Evolutionary conservation across 2,797 vertebrate genomes (phyloP).

Genomic region (Remorina albescens): DNA sequence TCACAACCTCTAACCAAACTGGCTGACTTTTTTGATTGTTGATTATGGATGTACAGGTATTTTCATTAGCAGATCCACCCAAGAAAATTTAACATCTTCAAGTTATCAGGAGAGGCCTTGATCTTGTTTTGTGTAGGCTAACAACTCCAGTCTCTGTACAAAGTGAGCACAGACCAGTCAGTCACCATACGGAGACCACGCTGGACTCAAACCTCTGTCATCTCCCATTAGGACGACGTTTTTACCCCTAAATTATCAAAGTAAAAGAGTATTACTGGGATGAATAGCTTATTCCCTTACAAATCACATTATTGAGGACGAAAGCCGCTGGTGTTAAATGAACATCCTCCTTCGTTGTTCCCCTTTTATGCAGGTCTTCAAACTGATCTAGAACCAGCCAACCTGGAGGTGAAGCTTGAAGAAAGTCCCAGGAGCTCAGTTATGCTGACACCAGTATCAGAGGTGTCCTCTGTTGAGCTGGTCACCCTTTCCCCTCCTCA

Average conservation of each 20-base stretch:
- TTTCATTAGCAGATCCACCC: neutral
- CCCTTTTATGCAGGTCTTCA: conserved; percentile 65
- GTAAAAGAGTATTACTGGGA: neutral
- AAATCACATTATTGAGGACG: neutral
- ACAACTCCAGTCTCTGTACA: too few relatives aligned
- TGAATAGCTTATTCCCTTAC: neutral
- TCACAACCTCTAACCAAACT: neutral
- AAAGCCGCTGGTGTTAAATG: neutral
- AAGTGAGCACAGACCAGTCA: too few relatives aligned
- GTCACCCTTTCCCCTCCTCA: conserved; percentile 71
- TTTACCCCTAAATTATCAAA: neutral
- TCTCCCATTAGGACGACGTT: neutral
- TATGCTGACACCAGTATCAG: conserved; percentile 70
- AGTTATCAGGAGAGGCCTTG: too few relatives aligned
- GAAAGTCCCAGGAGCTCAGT: conserved; percentile 78
- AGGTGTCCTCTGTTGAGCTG: conserved; percentile 80
- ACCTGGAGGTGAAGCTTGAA: conserved; percentile 65
- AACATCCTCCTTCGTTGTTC: neutral
- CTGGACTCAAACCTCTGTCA: neutral
- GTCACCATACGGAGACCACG: neutral
- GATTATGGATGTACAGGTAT: neutral
- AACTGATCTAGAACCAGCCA: conserved; percentile 62
- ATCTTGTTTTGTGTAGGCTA: too few relatives aligned
- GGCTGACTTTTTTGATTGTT: neutral
- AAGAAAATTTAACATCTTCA: neutral